These are phyloP conservation scores for Pandemis cinnamomeana DNA, from an alignment of 2,888 invertebrate genomes.

Conservation along the genomic window DNA sequence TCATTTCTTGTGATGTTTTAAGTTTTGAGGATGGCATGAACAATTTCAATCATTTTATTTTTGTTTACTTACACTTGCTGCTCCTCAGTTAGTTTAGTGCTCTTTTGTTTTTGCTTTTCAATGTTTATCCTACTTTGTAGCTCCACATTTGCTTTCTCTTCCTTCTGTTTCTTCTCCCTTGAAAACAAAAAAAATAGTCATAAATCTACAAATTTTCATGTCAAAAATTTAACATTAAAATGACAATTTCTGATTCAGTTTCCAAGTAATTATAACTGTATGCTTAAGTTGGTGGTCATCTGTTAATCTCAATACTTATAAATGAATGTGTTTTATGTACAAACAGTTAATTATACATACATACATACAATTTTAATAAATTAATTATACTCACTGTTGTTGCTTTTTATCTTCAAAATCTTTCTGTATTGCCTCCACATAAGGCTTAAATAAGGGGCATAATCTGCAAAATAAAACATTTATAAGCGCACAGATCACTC, in stretches of 20 bases:
- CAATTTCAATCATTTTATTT: background rate
- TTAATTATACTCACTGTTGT: constrained; percentile 63
- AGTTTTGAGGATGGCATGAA: too few species aligned
- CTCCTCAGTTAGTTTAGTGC: constrained; percentile 85
- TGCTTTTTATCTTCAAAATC: constrained; percentile 92
- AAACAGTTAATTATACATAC: too few species aligned
- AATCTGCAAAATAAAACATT: constrained; percentile 75
- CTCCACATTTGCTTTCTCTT: constrained; percentile 83
- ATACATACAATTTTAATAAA: too few species aligned
- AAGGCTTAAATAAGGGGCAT: constrained; percentile 96
- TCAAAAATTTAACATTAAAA: too few species aligned
- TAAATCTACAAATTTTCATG: too few species aligned
- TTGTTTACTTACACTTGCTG: constrained; percentile 81
- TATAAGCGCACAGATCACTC: constrained; percentile 8
- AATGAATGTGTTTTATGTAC: too few species aligned
- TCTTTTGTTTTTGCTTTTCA: constrained; percentile 87
- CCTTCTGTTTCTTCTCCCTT: constrained; percentile 82
- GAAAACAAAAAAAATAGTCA: constrained; percentile 33
- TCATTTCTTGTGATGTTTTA: too few species aligned
- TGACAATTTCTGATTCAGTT: too few species aligned
- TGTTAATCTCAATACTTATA: too few species aligned
- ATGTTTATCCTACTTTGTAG: constrained; percentile 85
- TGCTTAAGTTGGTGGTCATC: background rate
- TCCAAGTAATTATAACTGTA: background rate
- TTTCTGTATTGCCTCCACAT: constrained; percentile 95